Evolutionary conservation across 2,888 invertebrate genomes (phyloP), one percentile per base, ranked within the genome.

Genomic region (Hypercompe scribonia): DNA sequence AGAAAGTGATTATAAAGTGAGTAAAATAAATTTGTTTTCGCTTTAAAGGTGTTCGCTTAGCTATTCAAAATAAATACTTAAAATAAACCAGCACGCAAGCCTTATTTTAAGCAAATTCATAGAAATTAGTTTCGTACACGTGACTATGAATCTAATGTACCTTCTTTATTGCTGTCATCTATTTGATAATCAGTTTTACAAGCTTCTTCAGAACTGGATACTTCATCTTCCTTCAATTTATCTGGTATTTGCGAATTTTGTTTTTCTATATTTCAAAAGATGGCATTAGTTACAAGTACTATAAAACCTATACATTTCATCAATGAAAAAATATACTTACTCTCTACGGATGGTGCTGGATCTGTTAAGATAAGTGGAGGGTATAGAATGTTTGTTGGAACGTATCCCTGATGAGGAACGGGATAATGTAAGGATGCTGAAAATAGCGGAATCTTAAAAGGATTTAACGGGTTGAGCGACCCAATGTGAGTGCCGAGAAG

Each of bases 131-230:
- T 63, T 11, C 15, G 46, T 33, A 28, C 36, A 28, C 28, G 18
- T 33, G n/a, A 24, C 36, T 68, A 13, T n/a, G 3, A 28, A 33
- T 28, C 33, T 34, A 15, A 70, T 61, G 50, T 84, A 89, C 90
- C 87, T 81, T 84, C 84, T 78, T 78, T 84, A 39, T 72, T 73
- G 61, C 70, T 73, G 31, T 87, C 84, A 64, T 87, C 83, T 21
- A 72, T 75, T n/a, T 77, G 71, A 28, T 70, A 76, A 33, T 89
- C 89, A 13, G 82, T 80, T 81, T 89, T 94, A 74, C 85, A 91
- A 31, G 97, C 96, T 90, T 97, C 97, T 88, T 97, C 97, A 0
- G 97, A 97, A 89, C 97, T 97, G 34, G 97, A 97, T 0, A 97
- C 97, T 91, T 97, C 97, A 84, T 98, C 97, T 82, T 97, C 97